Evolutionary conservation across 1,140 invertebrate species (phyloP), one percentile per base, ranked within the genome.

Genomic region (Lithobius niger): DNA sequence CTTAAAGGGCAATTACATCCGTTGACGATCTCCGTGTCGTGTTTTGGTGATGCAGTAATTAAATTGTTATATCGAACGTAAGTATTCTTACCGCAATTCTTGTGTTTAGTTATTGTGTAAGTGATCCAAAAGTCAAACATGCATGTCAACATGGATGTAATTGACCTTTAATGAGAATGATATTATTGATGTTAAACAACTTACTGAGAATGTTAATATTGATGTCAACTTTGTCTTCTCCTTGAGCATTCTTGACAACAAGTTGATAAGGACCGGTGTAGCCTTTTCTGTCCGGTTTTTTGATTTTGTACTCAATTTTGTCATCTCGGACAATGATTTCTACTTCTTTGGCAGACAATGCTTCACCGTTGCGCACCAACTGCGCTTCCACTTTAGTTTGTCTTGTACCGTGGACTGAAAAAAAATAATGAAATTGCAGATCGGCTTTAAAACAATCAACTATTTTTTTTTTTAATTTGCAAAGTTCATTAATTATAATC

Each of bases 311-410:
- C 1, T 82, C 80, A 22, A 93, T 77, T 68, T 91, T 90, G 57
- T 93, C 89, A 60, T 91, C 87, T n/a, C 81, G 78, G 3, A 94
- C 81, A 18, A 86, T 76, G n/a, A 87, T 78, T 67, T 95, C 91
- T 16, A 91, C 82, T 60, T 94, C 90, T 66, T 92, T 93, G 1
- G 84, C 69, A 16, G 84, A 82, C 52, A 96, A 66, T 1, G 82
- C 73, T 72, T 93, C 90, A 2, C 90, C 91, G 67, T 94, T 87
- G 63, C 90, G 88, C 51, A 87, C 71, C 24, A 95, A 66, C 71
- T 94, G 93, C 1, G 87, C 87, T 69, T 91, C 86, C 18, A 94
- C 79, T 56, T 82, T 84, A 24, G 87, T 82, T 69, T 87, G 84
- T 63, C 82, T 81, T 21, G 87, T 89, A 69, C 90, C 91, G 60